phyloP scores from a whole-genome alignment of 2,888 invertebrate genomes.

The Lepidochrysops patricia region DNA sequence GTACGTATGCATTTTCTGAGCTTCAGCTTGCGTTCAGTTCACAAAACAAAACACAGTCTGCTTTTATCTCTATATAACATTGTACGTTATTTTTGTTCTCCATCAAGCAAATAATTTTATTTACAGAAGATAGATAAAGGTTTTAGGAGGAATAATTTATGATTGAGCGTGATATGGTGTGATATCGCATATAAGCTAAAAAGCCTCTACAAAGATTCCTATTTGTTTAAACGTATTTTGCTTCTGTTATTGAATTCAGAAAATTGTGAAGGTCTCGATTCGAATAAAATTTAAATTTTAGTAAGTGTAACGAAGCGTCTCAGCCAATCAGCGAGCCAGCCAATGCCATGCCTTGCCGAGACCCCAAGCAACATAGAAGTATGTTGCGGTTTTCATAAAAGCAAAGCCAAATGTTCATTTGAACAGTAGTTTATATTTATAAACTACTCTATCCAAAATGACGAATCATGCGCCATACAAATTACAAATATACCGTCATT shows the following conservation, averaged over 20 bases:
- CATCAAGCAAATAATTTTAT: not conserved
- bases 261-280: not conserved
- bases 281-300: too few relatives aligned
- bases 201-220: not conserved
- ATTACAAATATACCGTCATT: not conserved
- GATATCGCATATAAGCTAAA: not conserved
- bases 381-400: too few relatives aligned
- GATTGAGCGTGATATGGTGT: not conserved
- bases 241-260: not conserved
- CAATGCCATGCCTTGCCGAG: too few relatives aligned
- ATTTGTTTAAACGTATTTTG: not conserved
- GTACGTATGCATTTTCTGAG: too few relatives aligned
- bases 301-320: too few relatives aligned
- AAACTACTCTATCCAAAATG: not conserved
- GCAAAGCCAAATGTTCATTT: not conserved
- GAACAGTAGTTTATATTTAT: too few relatives aligned
- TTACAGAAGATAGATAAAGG: not conserved
- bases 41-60: too few relatives aligned
- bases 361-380: too few relatives aligned
- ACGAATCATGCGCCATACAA: not conserved
- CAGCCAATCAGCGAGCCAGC: too few relatives aligned
- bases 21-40: too few relatives aligned
- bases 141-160: not conserved
- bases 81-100: not conserved
- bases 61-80: not conserved